A percentile compares a stretch with the other conserved stretches of the same genome.
Evolutionary conservation across 2,113 vertebrate genomes (phyloP).

Genomic region (Istiophorus platypterus): DNA sequence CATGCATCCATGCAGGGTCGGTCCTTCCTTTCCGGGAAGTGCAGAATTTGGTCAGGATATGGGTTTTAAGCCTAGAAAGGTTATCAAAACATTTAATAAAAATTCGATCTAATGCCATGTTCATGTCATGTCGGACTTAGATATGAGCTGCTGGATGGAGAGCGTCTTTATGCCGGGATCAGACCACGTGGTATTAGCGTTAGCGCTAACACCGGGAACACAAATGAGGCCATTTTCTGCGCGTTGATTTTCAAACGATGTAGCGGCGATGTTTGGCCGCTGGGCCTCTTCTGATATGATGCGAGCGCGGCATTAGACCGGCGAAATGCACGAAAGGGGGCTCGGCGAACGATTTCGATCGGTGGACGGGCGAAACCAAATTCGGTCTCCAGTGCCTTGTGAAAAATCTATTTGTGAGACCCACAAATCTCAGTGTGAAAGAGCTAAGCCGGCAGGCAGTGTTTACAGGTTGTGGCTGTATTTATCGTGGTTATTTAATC

Average conservation of each 20-base stretch:
- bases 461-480: slow-evolving; percentile 76
- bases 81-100: background rate
- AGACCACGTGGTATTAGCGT: background rate
- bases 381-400: slow-evolving; percentile 82
- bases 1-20: slow-evolving; percentile 13
- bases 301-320: slow-evolving; percentile 5
- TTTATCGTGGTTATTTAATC: slow-evolving; percentile 19
- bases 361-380: slow-evolving; percentile 65
- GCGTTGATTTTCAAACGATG: background rate
- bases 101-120: background rate
- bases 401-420: slow-evolving; percentile 65
- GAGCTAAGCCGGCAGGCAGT: slow-evolving; percentile 62
- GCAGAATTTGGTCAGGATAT: background rate
- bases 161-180: background rate
- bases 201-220: background rate
- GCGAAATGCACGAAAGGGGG: slow-evolving; percentile 28
- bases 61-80: slow-evolving; percentile 12
- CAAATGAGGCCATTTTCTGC: background rate
- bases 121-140: slow-evolving; percentile 8
- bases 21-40: background rate
- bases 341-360: slow-evolving; percentile 69
- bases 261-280: background rate
- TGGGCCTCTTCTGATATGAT: background rate
- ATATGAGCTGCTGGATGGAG: background rate
- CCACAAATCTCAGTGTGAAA: slow-evolving; percentile 59